A percentile compares a stretch with the other conserved stretches of the same genome.
These are phyloP conservation scores for Silurus aristotelis DNA, from an alignment of 2,797 vertebrate genomes.

Conservation along the genomic window DNA sequence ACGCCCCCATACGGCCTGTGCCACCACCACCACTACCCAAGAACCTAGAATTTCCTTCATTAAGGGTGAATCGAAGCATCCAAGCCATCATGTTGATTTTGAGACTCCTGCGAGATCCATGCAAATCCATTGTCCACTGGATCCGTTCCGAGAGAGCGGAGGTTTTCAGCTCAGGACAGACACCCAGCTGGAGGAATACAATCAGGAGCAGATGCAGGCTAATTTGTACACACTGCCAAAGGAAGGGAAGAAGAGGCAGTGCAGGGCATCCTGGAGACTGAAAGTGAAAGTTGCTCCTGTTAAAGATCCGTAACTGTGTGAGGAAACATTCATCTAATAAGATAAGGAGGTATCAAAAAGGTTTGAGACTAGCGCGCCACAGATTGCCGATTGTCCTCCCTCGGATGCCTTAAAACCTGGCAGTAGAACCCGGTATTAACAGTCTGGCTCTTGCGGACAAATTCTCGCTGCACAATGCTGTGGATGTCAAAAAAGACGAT, in stretches of 20 bases:
- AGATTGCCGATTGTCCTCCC: too few relatives aligned
- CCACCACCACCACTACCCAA: slow-evolving; percentile 19
- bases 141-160: slow-evolving; percentile 58
- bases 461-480: too few relatives aligned
- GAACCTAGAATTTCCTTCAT: slow-evolving; percentile 40
- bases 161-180: slow-evolving; percentile 69
- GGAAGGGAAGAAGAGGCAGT: slow-evolving; percentile 50
- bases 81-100: slow-evolving; percentile 17
- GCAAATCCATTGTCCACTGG: slow-evolving; percentile 28
- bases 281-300: slow-evolving; percentile 68
- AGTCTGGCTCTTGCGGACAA: too few relatives aligned
- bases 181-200: slow-evolving; percentile 61
- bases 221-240: slow-evolving; percentile 44
- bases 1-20: slow-evolving; percentile 8
- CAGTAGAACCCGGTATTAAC: too few relatives aligned
- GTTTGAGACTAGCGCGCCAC: too few relatives aligned
- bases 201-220: slow-evolving; percentile 53
- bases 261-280: slow-evolving; percentile 67
- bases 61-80: neutral
- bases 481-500: too few relatives aligned
- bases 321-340: slow-evolving; percentile 50
- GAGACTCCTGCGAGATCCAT: slow-evolving; percentile 1
- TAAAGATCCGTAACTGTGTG: slow-evolving; percentile 70
- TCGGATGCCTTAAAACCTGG: too few relatives aligned
- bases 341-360: too few relatives aligned